These are phyloP conservation scores for Enhydra lutris DNA, from an alignment of 2,113 vertebrate species.

Conservation along the genomic window DNA sequence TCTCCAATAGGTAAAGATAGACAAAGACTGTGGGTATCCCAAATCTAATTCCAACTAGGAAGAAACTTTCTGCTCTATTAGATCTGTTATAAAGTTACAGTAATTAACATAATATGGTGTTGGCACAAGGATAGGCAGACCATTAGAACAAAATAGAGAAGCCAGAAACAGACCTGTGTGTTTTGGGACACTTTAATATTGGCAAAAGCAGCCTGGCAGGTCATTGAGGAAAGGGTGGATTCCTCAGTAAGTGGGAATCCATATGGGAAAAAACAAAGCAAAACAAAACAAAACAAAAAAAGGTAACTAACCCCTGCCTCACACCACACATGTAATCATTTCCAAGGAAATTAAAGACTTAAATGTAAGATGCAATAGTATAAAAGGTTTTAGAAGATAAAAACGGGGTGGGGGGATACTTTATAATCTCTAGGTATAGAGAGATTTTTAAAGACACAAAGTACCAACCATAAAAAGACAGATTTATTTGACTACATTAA, in stretches of 20 bases:
- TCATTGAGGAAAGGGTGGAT: background rate
- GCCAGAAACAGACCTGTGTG: background rate
- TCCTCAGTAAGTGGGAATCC: background rate
- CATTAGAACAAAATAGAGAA: background rate
- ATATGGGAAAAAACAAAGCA: background rate
- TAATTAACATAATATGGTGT: background rate
- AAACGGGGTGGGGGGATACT: background rate
- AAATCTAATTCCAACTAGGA: background rate
- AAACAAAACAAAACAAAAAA: background rate
- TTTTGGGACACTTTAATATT: background rate
- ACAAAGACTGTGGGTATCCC: background rate
- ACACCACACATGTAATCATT: background rate
- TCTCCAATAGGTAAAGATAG: background rate
- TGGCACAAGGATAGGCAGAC: background rate
- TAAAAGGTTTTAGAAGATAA: background rate
- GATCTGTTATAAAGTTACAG: background rate
- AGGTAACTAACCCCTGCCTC: background rate
- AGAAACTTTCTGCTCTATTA: background rate
- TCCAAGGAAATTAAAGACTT: background rate
- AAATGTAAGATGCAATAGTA: background rate
- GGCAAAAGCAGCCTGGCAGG: background rate
- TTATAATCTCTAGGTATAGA: background rate
- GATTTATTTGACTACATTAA: background rate
- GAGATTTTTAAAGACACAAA: background rate
- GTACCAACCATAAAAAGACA: background rate